Conservation (phyloP, 2,113 vertebrate genomes). For the Lynx canadensis region DNA sequence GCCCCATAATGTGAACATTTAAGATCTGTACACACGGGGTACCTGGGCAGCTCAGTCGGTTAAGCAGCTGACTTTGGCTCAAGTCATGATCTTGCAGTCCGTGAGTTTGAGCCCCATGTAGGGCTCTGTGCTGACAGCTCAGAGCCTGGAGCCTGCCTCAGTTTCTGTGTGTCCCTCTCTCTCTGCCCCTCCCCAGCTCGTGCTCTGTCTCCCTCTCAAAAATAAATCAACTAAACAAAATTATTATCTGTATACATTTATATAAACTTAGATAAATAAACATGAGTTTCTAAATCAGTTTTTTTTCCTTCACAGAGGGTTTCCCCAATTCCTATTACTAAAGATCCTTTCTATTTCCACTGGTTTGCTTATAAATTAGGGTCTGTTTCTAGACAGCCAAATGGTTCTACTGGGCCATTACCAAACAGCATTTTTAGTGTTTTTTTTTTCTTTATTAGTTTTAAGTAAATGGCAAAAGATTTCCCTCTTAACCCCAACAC, state of each 20-base stretch:
- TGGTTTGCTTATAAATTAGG: slow-evolving; percentile 18
- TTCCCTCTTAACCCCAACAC: not conserved
- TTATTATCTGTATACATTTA: not conserved
- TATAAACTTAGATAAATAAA: not conserved
- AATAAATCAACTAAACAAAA: too few relatives aligned
- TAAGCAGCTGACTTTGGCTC: too few relatives aligned
- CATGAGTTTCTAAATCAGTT: not conserved
- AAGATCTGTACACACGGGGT: too few relatives aligned
- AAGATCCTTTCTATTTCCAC: not conserved
- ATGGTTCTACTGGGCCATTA: not conserved
- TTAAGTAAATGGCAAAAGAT: not conserved
- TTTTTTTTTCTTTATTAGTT: not conserved
- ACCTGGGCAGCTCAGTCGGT: too few relatives aligned
- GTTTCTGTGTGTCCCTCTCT: too few relatives aligned
- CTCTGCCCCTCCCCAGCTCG: too few relatives aligned
- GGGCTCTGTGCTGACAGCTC: too few relatives aligned
- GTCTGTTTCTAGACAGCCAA: slow-evolving; percentile 6
- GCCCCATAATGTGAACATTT: not conserved
- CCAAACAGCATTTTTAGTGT: not conserved
- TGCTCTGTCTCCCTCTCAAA: too few relatives aligned
- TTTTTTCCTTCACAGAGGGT: not conserved
- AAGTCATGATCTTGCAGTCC: too few relatives aligned
- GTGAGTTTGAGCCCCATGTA: too few relatives aligned
- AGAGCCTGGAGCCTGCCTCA: too few relatives aligned
- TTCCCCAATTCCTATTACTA: not conserved